Conservation (phyloP, 2,113 vertebrate species). For the Barnardius zonarius region DNA sequence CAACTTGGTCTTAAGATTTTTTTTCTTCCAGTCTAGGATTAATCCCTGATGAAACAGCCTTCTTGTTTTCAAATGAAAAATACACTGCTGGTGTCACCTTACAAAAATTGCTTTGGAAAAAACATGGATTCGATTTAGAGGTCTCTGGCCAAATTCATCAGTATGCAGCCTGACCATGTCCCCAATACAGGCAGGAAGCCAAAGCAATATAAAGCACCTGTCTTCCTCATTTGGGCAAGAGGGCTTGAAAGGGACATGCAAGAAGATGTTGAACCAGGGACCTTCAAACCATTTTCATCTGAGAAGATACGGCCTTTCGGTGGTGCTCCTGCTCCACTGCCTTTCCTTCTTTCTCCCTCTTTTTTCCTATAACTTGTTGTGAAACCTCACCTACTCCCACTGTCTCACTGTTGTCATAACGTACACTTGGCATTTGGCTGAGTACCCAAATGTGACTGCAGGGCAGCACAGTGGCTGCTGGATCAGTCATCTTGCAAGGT, state of each 20-base stretch:
- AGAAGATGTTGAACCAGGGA: not conserved
- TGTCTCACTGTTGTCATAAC: not conserved
- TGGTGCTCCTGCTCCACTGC: not conserved
- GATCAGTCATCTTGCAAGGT: not conserved
- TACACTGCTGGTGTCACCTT: not conserved
- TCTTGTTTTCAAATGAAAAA: constrained; percentile 25
- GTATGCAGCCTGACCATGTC: not conserved
- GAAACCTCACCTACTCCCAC: constrained; percentile 34
- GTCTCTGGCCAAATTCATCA: not conserved
- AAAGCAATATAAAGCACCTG: not conserved
- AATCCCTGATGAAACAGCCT: not conserved
- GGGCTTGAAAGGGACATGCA: not conserved
- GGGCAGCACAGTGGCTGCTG: not conserved
- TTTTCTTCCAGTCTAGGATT: not conserved
- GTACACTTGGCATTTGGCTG: not conserved
- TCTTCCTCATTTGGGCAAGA: not conserved
- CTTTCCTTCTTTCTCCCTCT: not conserved
- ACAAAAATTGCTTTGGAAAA: constrained; percentile 30
- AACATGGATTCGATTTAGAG: not conserved
- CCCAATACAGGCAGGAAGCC: not conserved
- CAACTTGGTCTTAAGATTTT: not conserved
- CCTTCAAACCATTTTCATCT: not conserved
- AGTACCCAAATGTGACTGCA: not conserved
- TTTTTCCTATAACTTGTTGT: not conserved
- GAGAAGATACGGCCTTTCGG: not conserved